phyloP scores from a whole-genome alignment of 2,888 invertebrate genomes.

The Eristalis intricaria region DNA sequence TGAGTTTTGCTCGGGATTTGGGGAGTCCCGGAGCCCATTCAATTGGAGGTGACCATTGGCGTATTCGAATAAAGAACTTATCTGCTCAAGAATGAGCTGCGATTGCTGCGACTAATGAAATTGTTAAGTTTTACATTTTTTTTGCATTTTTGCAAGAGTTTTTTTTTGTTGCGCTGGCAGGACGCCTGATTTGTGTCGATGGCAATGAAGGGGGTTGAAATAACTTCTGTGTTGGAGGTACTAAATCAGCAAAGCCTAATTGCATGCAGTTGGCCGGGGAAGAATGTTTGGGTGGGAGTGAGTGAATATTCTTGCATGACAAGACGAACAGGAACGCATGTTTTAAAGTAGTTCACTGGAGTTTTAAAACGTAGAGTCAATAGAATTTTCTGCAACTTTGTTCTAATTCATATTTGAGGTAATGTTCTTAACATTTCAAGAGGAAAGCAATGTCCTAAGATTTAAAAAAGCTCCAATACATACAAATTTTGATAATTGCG shows the following conservation, averaged over 20 bases:
- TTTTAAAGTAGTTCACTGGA: neutral
- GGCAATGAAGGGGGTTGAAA: neutral
- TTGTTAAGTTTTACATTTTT: conserved; percentile 9
- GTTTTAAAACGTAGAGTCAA: neutral
- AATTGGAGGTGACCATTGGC: conserved; percentile 53
- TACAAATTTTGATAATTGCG: too few relatives aligned
- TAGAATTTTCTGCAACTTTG: too few relatives aligned
- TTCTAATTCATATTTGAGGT: too few relatives aligned
- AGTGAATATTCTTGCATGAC: neutral
- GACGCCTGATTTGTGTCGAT: neutral
- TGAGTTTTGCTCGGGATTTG: conserved; percentile 5
- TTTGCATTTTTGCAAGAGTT: conserved; percentile 29
- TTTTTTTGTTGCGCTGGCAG: neutral
- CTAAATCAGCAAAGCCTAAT: neutral
- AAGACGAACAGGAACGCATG: neutral
- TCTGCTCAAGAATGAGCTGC: conserved; percentile 45
- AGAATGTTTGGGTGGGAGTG: neutral
- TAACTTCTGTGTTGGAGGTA: neutral
- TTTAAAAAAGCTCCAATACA: too few relatives aligned
- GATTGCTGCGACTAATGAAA: conserved; percentile 59
- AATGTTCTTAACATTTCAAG: too few relatives aligned
- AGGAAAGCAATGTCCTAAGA: too few relatives aligned
- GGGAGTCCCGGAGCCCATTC: conserved; percentile 30
- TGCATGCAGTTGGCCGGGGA: neutral
- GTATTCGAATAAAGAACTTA: conserved; percentile 62